A percentile compares a stretch with the other conserved stretches of the same genome.
Conservation (phyloP, 2,888 invertebrate species). For the Noctua comes region DNA sequence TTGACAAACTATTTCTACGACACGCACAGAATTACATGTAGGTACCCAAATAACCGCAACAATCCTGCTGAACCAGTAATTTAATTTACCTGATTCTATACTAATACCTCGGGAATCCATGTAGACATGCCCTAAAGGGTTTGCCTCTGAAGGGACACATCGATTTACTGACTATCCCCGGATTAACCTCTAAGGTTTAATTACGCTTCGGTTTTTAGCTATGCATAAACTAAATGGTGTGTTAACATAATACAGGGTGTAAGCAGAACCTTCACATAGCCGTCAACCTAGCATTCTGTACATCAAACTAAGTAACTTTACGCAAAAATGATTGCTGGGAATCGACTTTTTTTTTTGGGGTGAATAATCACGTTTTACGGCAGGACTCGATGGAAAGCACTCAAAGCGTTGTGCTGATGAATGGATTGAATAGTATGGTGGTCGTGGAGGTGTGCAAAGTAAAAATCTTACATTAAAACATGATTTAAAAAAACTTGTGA, state of each 20-base stretch:
- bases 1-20: constrained; percentile 1
- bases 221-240: not conserved
- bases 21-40: not conserved
- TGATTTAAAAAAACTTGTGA: too few species aligned
- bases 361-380: too few species aligned
- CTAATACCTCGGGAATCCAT: constrained; percentile 36
- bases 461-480: too few species aligned
- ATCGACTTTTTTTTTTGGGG: too few species aligned
- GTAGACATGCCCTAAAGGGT: constrained; percentile 34
- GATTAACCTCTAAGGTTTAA: constrained; percentile 15
- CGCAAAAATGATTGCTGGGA: too few species aligned
- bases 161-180: constrained; percentile 30
- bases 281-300: too few species aligned
- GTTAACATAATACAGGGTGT: not conserved
- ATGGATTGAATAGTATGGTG: too few species aligned
- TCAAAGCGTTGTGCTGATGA: too few species aligned
- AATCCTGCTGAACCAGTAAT: constrained; percentile 32
- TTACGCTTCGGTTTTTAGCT: constrained; percentile 12
- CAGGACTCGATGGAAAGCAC: too few species aligned
- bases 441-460: too few species aligned
- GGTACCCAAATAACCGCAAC: constrained; percentile 17
- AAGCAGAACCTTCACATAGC: too few species aligned
- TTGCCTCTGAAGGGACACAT: constrained; percentile 33
- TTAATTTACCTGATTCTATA: constrained; percentile 46
- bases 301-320: too few species aligned